phyloP scores from a whole-genome alignment of 2,113 vertebrate genomes.

The Microtus pennsylvanicus region DNA sequence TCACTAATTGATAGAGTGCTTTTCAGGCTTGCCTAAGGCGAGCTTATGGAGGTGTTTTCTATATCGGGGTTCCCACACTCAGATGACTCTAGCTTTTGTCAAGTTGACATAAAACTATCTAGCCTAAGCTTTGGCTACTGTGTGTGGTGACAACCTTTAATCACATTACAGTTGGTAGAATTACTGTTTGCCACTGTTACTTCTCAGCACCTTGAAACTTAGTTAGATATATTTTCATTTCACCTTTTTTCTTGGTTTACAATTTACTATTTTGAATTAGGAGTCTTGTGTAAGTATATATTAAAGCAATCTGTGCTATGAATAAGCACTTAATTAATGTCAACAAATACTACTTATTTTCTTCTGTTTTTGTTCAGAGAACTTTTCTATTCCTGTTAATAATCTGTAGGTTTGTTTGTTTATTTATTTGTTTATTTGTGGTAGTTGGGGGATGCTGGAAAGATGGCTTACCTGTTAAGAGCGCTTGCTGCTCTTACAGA shows the following conservation, averaged over 20 bases:
- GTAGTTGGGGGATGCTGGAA: background rate
- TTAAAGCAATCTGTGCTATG: slow-evolving; percentile 13
- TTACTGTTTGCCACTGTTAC: background rate
- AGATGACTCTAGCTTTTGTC: background rate
- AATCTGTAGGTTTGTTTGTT: background rate
- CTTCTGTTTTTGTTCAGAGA: background rate
- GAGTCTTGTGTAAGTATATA: slow-evolving; percentile 32
- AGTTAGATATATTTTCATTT: slow-evolving; percentile 29
- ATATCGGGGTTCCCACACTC: background rate
- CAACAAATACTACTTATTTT: background rate
- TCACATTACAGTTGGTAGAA: background rate
- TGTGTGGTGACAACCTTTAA: background rate
- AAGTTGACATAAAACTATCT: background rate
- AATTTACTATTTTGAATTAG: slow-evolving; percentile 48
- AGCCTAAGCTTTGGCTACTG: background rate
- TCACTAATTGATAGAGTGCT: background rate
- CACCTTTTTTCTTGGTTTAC: slow-evolving; percentile 18
- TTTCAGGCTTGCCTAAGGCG: background rate
- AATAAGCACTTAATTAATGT: slow-evolving; percentile 21
- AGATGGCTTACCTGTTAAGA: background rate
- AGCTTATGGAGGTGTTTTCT: background rate
- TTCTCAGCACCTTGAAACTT: slow-evolving; percentile 25
- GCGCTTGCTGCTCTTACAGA: background rate
- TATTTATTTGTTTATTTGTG: background rate
- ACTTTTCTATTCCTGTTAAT: background rate